Evolutionary conservation across 2,888 invertebrate genomes (phyloP).

Genomic region (Cephus nigrinus): DNA sequence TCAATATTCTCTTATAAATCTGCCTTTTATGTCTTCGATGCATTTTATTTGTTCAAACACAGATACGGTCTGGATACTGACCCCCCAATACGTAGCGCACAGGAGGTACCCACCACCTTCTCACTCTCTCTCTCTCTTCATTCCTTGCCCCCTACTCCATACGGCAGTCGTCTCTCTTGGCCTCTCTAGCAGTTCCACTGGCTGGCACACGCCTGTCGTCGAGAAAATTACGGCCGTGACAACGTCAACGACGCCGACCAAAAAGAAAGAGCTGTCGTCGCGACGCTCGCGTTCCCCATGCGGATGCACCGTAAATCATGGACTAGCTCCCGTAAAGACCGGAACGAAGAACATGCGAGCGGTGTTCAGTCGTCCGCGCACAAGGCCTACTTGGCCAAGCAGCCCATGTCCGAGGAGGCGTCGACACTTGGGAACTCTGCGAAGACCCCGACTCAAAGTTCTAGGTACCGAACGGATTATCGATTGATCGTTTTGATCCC

Average conservation of each 20-base stretch:
- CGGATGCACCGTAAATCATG: slow-evolving; percentile 46
- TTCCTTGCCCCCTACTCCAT: background rate
- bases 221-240: slow-evolving; percentile 38
- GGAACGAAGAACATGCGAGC: slow-evolving; percentile 45
- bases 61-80: background rate
- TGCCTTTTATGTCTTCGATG: slow-evolving; percentile 3
- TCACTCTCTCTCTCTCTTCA: background rate
- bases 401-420: too few species aligned
- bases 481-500: too few species aligned
- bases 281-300: slow-evolving; percentile 39
- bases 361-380: background rate
- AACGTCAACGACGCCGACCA: slow-evolving; percentile 14
- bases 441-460: too few species aligned
- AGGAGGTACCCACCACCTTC: background rate
- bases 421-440: too few species aligned
- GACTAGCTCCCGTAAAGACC: slow-evolving; percentile 45
- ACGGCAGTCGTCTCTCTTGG: too few species aligned
- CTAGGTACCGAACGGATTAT: too few species aligned
- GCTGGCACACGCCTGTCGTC: slow-evolving; percentile 23
- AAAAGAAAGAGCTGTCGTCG: slow-evolving; percentile 18
- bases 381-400: too few species aligned
- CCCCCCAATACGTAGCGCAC: background rate
- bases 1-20: slow-evolving; percentile 7
- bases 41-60: slow-evolving; percentile 5
- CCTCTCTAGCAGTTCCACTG: too few species aligned